These are phyloP conservation scores for Limulus polyphemus DNA, from an alignment of 2,888 invertebrate species.

Conservation along the genomic window DNA sequence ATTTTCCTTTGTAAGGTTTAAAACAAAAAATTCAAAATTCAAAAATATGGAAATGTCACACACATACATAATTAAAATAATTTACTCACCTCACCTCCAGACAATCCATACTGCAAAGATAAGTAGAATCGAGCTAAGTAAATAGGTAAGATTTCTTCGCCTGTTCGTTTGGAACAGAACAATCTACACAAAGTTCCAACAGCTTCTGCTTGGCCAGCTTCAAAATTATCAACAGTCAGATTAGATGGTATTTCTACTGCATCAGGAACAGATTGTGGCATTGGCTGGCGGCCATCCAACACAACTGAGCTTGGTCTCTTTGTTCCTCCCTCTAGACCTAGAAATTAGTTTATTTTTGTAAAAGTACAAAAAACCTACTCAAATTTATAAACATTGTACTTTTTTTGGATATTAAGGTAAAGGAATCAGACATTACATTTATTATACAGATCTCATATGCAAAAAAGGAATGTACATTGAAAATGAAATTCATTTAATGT, in stretches of 20 bases:
- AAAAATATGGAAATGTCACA: neutral
- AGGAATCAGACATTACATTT: too few relatives aligned
- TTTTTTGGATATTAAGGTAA: too few relatives aligned
- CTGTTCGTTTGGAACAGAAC: constrained; percentile 88
- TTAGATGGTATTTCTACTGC: constrained; percentile 24
- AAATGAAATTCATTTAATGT: too few relatives aligned
- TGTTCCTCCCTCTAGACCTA: constrained; percentile 12
- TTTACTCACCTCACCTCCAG: constrained; percentile 20
- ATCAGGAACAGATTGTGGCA: constrained; percentile 24
- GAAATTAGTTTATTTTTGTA: neutral
- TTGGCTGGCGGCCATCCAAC: constrained; percentile 32
- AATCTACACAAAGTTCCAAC: constrained; percentile 89
- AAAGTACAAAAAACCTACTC: neutral
- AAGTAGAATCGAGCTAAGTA: constrained; percentile 90
- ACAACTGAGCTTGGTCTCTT: constrained; percentile 32
- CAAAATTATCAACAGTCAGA: constrained; percentile 34
- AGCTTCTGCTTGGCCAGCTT: constrained; percentile 76
- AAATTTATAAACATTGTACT: too few relatives aligned
- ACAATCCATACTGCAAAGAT: constrained; percentile 72
- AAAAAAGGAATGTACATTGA: too few relatives aligned
- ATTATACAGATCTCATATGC: too few relatives aligned
- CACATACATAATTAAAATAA: neutral
- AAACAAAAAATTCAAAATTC: constrained; percentile 19
- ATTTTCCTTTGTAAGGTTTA: too few relatives aligned
- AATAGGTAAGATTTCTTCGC: constrained; percentile 77